Base-by-base conservation (phyloP, 2,888 invertebrate species). In the Folsomia candida region DNA sequence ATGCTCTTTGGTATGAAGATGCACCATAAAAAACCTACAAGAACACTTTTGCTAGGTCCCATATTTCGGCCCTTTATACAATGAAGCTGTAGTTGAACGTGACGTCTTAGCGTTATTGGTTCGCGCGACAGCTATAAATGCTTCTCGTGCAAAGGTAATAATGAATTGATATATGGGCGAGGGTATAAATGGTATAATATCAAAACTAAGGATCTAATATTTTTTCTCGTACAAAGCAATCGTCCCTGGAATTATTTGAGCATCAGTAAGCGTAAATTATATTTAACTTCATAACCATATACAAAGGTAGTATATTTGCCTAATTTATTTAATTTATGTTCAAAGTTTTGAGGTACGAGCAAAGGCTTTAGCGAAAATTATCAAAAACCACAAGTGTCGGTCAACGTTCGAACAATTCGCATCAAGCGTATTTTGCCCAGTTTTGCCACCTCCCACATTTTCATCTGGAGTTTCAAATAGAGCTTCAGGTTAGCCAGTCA, bases 41-140 rank as follows among this genome's bases (percentile, higher is more conserved):
- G n/a, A n/a, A n/a, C n/a, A n/a, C n/a, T 68, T 70, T n/a, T 78
- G 81, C 18, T 81, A 90, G 90, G 90, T 93, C 78, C 91, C 92
- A n/a, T 91, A 90, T 84, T 97, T 97, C 85, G 98, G 98, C 0
- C 96, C 98, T 2, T 85, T 99, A 75, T 97, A 94, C 85, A 93
- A 97, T 83, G 98, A 97, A 84, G 91, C 93, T 79, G 88, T 92
- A 70, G 88, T 92, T 24, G 89, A 90, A 80, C 87, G 87, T 75
- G 86, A 86, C 75, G 87, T 89, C 73, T 83, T 95, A 78, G 93
- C 97, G 27, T 91, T 92, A 61, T 86, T 98, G 69, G 92, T 97
- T 18, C 86, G 94, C 69, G 90, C 92, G 66, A 94, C 97, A 28
- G 96, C 95, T 66, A 88, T 95, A 75, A 91, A 92, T 82, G 97